These are phyloP conservation scores for Podotricha telesiphe DNA, from an alignment of 2,888 invertebrate species.

Conservation along the genomic window DNA sequence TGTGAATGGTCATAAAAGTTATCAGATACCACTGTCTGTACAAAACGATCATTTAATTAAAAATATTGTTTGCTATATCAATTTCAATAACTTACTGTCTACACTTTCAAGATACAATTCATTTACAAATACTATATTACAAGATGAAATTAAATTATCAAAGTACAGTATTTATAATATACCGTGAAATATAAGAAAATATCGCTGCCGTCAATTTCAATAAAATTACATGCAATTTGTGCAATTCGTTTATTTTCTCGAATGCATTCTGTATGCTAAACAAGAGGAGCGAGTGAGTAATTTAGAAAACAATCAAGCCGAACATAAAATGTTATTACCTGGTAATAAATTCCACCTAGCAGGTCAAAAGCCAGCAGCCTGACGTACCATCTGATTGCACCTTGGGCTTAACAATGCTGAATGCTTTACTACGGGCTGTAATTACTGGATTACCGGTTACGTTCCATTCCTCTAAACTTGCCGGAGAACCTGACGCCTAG, in stretches of 20 bases:
- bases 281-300: slow-evolving; percentile 31
- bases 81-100: not conserved
- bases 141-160: not conserved
- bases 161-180: not conserved
- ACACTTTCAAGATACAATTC: not conserved
- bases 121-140: not conserved
- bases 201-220: slow-evolving; percentile 6
- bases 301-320: slow-evolving; percentile 49
- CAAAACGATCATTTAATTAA: slow-evolving; percentile 30
- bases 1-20: slow-evolving; percentile 53
- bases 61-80: not conserved
- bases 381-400: slow-evolving; percentile 60
- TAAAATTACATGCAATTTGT: slow-evolving; percentile 24
- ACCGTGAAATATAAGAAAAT: not conserved
- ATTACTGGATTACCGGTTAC: slow-evolving; percentile 62
- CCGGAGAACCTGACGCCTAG: slow-evolving; percentile 24
- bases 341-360: slow-evolving; percentile 46
- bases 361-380: slow-evolving; percentile 65
- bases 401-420: slow-evolving; percentile 58
- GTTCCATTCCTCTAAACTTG: slow-evolving; percentile 38
- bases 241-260: slow-evolving; percentile 27
- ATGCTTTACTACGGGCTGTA: slow-evolving; percentile 58
- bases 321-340: slow-evolving; percentile 50
- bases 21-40: slow-evolving; percentile 41
- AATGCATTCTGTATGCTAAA: slow-evolving; percentile 17